Base-by-base conservation (phyloP, 2,888 invertebrate species). In the Andrena bicolor region DNA sequence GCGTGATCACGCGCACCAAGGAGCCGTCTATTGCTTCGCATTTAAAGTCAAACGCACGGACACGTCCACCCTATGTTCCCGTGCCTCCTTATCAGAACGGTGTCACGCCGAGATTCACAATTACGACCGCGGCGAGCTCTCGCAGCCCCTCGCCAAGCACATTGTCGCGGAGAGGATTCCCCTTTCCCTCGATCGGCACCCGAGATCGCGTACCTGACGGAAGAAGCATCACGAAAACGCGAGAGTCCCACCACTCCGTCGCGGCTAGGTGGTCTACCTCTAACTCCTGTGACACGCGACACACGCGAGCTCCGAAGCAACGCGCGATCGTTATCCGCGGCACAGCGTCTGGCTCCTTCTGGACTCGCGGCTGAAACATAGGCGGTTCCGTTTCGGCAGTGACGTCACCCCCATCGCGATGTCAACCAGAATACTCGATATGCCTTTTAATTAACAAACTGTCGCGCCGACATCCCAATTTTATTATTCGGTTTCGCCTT, bases 21-120 rank as follows among this genome's bases (percentile, higher is more conserved):
- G 69, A 83, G 83, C 83, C 82, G 49, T 63, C 83, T 83, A 84
- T 84, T 83, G 84, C 83, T 84, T 83, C 84, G 83, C 65, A 41
- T 79, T 65, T 73, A 28, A 35, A 63, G 66, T 70, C 66, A 77
- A 69, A 68, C 76, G 63, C 60, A 73, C 69, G 20, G 73, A 70
- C 48, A 69, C 72, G 64, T 61, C 60, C 82, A 35, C 65, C 48
- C 26, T 49, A 51, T 69, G 28, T 65, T 69, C 48, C 53, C 72
- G 58, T 68, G 60, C 58, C 28, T 30, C 60, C 63, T 48, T 64
- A 48, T 74, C 81, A 58, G 71, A 73, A 71, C 81, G 65, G 66
- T 76, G 66, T 76, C 71, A 75, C 70, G 76, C 56, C 65, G 41
- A 49, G 68, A 63, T 81, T 76, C 81, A 74, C 81, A 60, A 61